phyloP scores from a whole-genome alignment of 2,888 invertebrate genomes.

The Tricholauxania praeusta region DNA sequence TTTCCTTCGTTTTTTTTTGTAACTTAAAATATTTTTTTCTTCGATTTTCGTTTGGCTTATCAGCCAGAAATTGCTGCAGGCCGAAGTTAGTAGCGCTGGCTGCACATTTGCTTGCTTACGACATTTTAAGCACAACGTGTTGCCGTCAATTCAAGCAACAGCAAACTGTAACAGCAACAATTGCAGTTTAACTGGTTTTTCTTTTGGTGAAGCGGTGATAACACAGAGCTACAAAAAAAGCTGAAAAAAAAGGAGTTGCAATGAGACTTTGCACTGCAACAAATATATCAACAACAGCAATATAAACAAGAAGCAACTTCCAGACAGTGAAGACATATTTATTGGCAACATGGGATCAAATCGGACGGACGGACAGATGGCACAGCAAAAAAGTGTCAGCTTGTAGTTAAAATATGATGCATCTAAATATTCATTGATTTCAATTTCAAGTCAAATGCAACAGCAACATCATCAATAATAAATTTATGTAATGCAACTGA shows the following conservation, averaged over 20 bases:
- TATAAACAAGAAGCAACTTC: conserved; percentile 7
- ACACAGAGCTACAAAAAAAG: neutral
- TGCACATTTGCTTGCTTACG: neutral
- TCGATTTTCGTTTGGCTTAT: neutral
- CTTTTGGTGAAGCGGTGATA: neutral
- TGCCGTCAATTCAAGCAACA: neutral
- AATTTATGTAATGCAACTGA: neutral
- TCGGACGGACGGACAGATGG: too few relatives aligned
- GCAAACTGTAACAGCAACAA: neutral
- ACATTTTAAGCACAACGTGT: conserved; percentile 1
- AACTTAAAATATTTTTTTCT: neutral
- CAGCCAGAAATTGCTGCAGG: too few relatives aligned
- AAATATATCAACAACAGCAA: neutral
- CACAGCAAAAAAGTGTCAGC: too few relatives aligned
- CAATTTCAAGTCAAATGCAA: neutral
- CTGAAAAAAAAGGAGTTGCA: neutral
- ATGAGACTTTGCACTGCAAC: conserved; percentile 6
- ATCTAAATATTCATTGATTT: neutral
- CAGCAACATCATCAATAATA: neutral
- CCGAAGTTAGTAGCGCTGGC: neutral
- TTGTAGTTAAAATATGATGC: too few relatives aligned
- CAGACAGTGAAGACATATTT: neutral
- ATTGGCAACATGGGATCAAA: too few relatives aligned
- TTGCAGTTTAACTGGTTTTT: conserved; percentile 16
- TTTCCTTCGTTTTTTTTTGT: neutral